These are phyloP conservation scores for Nautilus pompilius DNA, from an alignment of 1,140 invertebrate genomes.

Conservation along the genomic window DNA sequence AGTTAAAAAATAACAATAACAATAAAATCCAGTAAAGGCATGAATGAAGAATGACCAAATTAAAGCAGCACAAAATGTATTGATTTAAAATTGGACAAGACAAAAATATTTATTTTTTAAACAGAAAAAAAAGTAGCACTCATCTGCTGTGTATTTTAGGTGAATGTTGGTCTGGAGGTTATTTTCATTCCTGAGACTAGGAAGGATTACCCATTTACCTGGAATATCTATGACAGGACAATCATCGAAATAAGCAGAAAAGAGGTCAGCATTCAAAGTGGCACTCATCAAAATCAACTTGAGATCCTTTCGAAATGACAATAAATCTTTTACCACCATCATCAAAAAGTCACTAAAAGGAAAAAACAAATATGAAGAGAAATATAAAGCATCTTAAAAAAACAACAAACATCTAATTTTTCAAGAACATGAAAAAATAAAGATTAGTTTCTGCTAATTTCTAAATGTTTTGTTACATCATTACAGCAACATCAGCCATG, in stretches of 20 bases:
- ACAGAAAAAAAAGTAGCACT: no score
- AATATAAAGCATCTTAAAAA: no score
- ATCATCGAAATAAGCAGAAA: slow-evolving; percentile 59
- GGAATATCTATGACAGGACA: slow-evolving; percentile 69
- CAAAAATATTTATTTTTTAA: no score
- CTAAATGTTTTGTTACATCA: not conserved
- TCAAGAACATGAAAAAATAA: not conserved
- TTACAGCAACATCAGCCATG: no score
- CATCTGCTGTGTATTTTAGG: no score
- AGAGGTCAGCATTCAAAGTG: slow-evolving; percentile 48
- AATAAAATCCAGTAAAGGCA: no score
- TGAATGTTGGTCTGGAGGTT: no score
- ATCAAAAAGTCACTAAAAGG: slow-evolving; percentile 49
- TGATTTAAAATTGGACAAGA: no score
- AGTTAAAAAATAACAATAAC: no score
- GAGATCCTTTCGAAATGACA: slow-evolving; percentile 36
- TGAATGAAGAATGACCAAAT: no score
- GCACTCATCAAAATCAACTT: slow-evolving; percentile 54
- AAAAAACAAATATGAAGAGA: not conserved
- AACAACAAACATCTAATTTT: not conserved
- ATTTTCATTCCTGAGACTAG: no score
- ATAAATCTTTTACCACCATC: slow-evolving; percentile 47
- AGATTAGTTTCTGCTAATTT: not conserved
- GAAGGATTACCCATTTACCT: slow-evolving; percentile 20
- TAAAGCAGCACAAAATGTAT: no score